Evolutionary conservation across 2,113 vertebrate species (phyloP), one percentile per base, ranked within the genome.

Genomic region (Antechinus flavipes): DNA sequence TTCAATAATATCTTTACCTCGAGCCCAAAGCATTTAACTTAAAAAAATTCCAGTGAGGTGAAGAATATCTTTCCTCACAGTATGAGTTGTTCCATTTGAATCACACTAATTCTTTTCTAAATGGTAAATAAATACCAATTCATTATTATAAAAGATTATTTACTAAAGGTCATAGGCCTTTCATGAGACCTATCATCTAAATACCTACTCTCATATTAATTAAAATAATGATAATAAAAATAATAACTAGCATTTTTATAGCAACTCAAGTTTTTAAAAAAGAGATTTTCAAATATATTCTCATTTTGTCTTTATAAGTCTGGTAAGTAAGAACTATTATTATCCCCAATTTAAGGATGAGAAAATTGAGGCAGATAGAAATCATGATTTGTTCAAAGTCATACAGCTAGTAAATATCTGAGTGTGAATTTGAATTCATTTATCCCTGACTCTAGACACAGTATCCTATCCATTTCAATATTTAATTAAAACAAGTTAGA

Each of bases 51-150:
- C 7, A 91, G n/a, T 93, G 54, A 46, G 53, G 0, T 3, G 47
- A 93, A 2, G 0, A 92, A 12, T 96, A 54, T 25, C 47, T 91
- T 93, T 96, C 47, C 1, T 4, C 90, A 93, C 11, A 90, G n/a
- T n/a, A 61, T 95, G 91, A 49, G 90, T 90, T 89, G 89, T 10
- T 94, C 22, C 93, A 56, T 24, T 56, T 94, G 2, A 56, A 30
- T 50, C 0, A 3, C 49, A 49, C 49, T 22, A 91, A 94, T 54
- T 25, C 0, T 89, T 95, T 55, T 4, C 16, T 90, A 0, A 91
- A 50, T 0, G 54, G 0, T n/a, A 89, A 10, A 27, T 92, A 8
- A 91, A 55, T 58, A 54, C 16, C 61, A 76, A 19, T 14, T 76
- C 35, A 76, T 76, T 10, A 52, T 76, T n/a, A n/a, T n/a, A 12